phyloP scores from a whole-genome alignment of 2,888 invertebrate genomes.

The Ormyrus nitidulus region DNA sequence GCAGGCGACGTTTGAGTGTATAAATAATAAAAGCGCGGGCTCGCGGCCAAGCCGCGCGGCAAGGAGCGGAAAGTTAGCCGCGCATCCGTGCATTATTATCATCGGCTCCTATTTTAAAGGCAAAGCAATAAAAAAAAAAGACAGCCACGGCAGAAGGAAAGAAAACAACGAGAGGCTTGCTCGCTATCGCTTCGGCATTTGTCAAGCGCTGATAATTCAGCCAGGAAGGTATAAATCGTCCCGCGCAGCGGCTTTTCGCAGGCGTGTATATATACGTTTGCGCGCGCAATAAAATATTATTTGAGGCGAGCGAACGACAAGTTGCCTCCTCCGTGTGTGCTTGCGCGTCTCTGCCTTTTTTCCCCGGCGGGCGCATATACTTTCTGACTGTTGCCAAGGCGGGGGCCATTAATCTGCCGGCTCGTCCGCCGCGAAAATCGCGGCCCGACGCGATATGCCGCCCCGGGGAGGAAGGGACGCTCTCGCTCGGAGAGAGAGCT shows the following conservation, averaged over 20 bases:
- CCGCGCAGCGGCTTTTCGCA: not conserved
- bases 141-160: not conserved
- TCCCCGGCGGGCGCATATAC: not conserved
- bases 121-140: not conserved
- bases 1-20: not conserved
- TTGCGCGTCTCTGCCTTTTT: not conserved
- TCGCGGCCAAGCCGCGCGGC: too few species aligned
- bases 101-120: constrained; percentile 13
- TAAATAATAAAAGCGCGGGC: not conserved
- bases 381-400: constrained; percentile 13
- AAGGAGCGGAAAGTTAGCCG: not conserved
- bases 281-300: constrained; percentile 52
- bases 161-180: not conserved
- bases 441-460: too few species aligned
- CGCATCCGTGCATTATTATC: not conserved
- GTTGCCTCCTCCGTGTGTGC: not conserved
- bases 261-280: not conserved
- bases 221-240: constrained; percentile 52
- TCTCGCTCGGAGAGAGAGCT: not conserved
- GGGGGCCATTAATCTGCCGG: constrained; percentile 51
- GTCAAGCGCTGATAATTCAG: constrained; percentile 48
- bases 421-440: too few species aligned
- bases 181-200: constrained; percentile 40
- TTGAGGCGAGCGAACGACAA: constrained; percentile 41
- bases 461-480: too few species aligned